A percentile compares a stretch with the other conserved stretches of the same genome.
Conservation (phyloP, 1,140 invertebrate genomes). For the Saxidomus purpurata region DNA sequence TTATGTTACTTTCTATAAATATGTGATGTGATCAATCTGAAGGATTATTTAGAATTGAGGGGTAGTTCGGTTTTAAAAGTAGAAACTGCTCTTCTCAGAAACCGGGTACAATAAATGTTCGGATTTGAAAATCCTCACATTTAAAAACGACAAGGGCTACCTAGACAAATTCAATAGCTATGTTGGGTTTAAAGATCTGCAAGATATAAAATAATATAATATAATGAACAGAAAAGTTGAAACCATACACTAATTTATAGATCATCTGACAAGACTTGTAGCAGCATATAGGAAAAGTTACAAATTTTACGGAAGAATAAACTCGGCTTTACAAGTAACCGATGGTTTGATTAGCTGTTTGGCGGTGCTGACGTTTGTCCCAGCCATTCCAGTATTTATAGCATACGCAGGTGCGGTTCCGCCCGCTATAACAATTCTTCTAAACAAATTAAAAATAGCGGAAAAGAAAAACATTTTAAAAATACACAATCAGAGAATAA, state of each 20-base stretch:
- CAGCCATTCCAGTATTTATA: not conserved
- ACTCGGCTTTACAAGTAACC: not conserved
- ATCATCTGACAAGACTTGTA: not conserved
- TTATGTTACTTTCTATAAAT: no score
- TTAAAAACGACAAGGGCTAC: not conserved
- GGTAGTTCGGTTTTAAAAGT: no score
- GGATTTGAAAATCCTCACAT: not conserved
- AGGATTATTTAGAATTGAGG: no score
- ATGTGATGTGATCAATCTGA: no score
- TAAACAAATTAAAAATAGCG: not conserved
- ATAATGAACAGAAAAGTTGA: no score
- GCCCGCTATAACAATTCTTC: not conserved
- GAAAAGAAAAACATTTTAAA: no score
- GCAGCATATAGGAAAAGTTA: not conserved
- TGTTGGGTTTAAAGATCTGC: not conserved
- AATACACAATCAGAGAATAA: no score
- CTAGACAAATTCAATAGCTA: not conserved
- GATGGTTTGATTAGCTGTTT: not conserved
- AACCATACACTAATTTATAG: not conserved
- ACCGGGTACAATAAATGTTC: not conserved
- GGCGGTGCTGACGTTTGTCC: not conserved
- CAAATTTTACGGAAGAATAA: not conserved
- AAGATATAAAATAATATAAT: not conserved
- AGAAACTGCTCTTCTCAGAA: no score
- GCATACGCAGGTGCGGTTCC: not conserved